Evolutionary conservation across 2,888 invertebrate species (phyloP), one percentile per base, ranked within the genome.

Genomic region (Drosophila mayaguana): DNA sequence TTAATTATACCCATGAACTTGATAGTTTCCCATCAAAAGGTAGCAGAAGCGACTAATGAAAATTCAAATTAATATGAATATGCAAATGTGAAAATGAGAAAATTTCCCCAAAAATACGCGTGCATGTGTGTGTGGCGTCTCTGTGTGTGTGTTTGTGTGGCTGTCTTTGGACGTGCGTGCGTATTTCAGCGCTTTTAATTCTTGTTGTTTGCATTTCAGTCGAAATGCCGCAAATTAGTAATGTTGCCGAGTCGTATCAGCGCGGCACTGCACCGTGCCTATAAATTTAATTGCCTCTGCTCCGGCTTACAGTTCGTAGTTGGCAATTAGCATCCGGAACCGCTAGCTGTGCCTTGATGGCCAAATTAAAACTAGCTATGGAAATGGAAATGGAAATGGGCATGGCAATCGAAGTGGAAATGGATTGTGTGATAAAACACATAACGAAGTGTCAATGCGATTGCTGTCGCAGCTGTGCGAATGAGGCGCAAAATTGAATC

Each of bases 1-100:
- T 83, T 85, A 85, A 85, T 85, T 85, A 83, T 78, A 78, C 80
- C 73, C 79, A 85, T 87, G 87, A 87, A 87, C 82, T 87, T 84
- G 84, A 82, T 79, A 84, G 88, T 89, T 83, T 87, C 75, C 89
- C 89, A 77, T 78, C 81, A 78, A 78, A 78, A 78, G 77, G 77
- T 67, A 67, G 57, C 65, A 57, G 42, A 34, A 56, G 63, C 62
- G 68, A 36, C 55, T 79, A 80, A 70, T 71, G 80, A 67, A 75
- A 79, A 68, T 75, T 80, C 74, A 80, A 88, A 83, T 80, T 74
- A 81, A 83, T 78, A 81, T 72, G 75, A 75, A 78, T 89, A 83
- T 83, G 89, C 89, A 83, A 89, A 89, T 83, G 84, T 69, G 80
- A 63, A 75, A 66, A 70, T 67, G 56, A 74, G 72, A 40, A 61